A percentile compares a stretch with the other conserved stretches of the same genome.
phyloP scores from a whole-genome alignment of 30 jellyfish, hydroid and myxozoan species.

The Aurelia coerulea region DNA sequence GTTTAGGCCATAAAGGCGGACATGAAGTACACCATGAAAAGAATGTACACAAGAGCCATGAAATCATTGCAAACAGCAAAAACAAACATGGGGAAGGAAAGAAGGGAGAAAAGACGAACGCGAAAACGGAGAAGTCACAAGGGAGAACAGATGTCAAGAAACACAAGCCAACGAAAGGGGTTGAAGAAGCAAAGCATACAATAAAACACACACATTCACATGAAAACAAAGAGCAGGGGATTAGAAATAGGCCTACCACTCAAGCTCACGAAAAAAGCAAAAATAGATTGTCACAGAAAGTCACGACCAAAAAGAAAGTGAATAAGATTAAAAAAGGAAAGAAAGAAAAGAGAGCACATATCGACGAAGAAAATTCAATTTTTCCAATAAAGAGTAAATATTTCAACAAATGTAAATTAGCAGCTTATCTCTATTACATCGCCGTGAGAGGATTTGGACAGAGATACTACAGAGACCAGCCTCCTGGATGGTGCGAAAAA shows the following conservation, averaged over 20 bases:
- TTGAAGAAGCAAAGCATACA: too few relatives aligned
- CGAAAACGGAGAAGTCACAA: neutral
- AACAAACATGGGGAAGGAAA: neutral
- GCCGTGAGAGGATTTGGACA: conserved; percentile 72
- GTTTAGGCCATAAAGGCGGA: neutral
- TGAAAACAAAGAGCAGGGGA: too few relatives aligned
- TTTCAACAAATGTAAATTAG: conserved; percentile 44
- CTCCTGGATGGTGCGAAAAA: conserved; percentile 49
- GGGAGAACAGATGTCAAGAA: neutral
- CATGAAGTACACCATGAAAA: neutral
- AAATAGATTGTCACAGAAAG: neutral
- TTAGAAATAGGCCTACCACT: too few relatives aligned
- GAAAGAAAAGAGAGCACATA: too few relatives aligned
- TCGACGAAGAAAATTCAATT: neutral
- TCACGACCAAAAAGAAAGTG: neutral
- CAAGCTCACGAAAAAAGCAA: neutral
- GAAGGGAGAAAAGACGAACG: neutral
- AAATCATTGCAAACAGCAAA: neutral
- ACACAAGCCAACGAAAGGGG: neutral
- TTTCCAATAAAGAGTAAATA: conserved; percentile 7
- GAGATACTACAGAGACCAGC: conserved; percentile 22
- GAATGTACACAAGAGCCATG: neutral
- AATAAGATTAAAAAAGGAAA: neutral
- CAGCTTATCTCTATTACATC: conserved; percentile 56
- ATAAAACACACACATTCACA: too few relatives aligned